Conservation (phyloP, 2,888 invertebrate species). For the Cremastinae sp. region DNA sequence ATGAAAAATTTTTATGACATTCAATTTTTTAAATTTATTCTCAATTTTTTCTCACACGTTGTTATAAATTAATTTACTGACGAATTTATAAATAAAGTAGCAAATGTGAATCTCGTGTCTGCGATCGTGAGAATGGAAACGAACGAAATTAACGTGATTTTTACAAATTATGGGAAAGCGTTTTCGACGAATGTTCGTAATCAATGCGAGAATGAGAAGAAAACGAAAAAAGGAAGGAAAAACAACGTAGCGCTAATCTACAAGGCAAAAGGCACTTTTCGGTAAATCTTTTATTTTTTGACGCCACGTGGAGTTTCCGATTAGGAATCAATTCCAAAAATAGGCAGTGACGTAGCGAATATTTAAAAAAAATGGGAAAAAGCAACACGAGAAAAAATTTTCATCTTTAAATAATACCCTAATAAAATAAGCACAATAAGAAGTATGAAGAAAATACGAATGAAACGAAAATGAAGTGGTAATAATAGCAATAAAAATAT, state of each 20-base stretch:
- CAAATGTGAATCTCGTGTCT: conserved; percentile 7
- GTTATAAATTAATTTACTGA: no score
- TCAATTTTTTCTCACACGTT: no score
- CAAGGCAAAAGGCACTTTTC: not conserved
- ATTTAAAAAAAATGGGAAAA: conserved; percentile 17
- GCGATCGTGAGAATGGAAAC: conserved; percentile 16
- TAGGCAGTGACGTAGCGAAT: no score
- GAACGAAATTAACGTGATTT: conserved; percentile 9
- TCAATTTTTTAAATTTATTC: no score
- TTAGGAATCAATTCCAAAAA: no score
- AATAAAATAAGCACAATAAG: conserved; percentile 57
- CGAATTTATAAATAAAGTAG: no score
- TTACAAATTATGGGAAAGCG: conserved; percentile 31
- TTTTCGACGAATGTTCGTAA: conserved; percentile 32
- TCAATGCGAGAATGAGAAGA: conserved; percentile 16
- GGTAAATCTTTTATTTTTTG: not conserved
- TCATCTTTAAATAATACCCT: conserved; percentile 41
- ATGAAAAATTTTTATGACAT: not conserved
- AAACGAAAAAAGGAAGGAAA: no score
- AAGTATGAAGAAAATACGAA: not conserved
- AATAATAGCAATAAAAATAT: conserved; percentile 49
- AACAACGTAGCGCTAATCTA: conserved; percentile 22
- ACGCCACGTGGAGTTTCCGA: no score
- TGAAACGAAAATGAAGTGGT: conserved; percentile 54
- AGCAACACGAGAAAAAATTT: conserved; percentile 2